Evolutionary conservation across 2,888 invertebrate species (phyloP).

Genomic region (Notodonta dromedarius): DNA sequence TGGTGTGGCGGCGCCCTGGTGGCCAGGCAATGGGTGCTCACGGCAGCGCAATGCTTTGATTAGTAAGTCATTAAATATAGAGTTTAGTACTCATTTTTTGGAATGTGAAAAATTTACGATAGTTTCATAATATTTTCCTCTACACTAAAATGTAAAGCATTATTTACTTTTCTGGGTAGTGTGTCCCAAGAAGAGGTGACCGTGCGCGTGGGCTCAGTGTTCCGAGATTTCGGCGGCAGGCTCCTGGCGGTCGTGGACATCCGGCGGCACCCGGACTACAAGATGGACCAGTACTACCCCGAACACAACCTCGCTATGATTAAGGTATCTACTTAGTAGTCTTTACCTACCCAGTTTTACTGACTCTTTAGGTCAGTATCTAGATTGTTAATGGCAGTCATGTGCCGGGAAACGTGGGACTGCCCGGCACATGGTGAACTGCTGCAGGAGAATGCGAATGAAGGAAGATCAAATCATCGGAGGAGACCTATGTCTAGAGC

Average conservation of each 20-base stretch:
- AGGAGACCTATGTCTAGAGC: too few relatives aligned
- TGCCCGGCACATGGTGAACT: too few relatives aligned
- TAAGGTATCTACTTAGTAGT: conserved; percentile 51
- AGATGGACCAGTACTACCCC: conserved; percentile 74
- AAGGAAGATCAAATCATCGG: too few relatives aligned
- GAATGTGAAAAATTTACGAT: too few relatives aligned
- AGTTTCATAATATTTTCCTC: too few relatives aligned
- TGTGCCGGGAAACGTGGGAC: too few relatives aligned
- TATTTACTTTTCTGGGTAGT: conserved; percentile 38
- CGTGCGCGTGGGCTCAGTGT: conserved; percentile 72
- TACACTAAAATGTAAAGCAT: not conserved
- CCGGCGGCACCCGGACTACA: conserved; percentile 69
- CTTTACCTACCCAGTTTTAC: not conserved
- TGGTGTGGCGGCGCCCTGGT: conserved; percentile 79
- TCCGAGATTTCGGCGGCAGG: conserved; percentile 71
- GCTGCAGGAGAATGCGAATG: too few relatives aligned
- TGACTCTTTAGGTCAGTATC: too few relatives aligned
- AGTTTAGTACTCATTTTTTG: too few relatives aligned
- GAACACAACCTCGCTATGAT: conserved; percentile 77
- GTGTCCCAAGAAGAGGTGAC: conserved; percentile 71
- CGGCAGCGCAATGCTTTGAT: conserved; percentile 78
- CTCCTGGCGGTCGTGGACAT: conserved; percentile 65
- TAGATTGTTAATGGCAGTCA: too few relatives aligned
- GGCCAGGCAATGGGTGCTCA: conserved; percentile 65
- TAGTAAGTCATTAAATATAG: conserved; percentile 61